Evolutionary conservation across 2,888 invertebrate species (phyloP), one percentile per base, ranked within the genome.

Genomic region (Drosophila algonquin): DNA sequence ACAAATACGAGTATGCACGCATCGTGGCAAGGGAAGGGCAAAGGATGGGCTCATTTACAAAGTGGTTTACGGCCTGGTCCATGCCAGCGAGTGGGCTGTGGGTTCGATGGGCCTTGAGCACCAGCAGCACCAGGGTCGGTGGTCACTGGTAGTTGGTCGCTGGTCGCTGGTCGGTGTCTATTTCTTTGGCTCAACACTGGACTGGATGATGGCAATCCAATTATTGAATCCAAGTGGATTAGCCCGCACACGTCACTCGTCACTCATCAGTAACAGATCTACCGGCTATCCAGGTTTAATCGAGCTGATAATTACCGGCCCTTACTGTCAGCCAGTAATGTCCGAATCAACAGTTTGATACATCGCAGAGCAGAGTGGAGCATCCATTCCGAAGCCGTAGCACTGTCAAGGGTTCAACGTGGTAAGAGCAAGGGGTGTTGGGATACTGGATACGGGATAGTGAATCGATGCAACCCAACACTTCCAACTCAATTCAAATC

Each of bases 131-230:
- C 30, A 8, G 30, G 27, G 27, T 18, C 18, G 18, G 18, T 18
- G 18, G 21, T 21, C 21, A 3, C 3, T 21, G 21, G 21, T 21
- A 3, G 1, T 1, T 21, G 21, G 21, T 21, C 21, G 3, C 21
- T 21, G 21, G 21, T 30, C 30, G 30, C 7, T 27, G 27, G 27
- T 27, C 27, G 32, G 10, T 32, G 89, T 90, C 84, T 89, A 89
- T 89, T 90, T 57, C 40, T 40, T 53, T 64, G 35, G 80, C 83
- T 79, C 67, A 64, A 77, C 75, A 71, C 70, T 75, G 54, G 54
- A 71, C 70, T 75, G 54, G 54, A 72, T 80, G 81, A 77, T 82
- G 83, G 73, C 71, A 77, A 73, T 72, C 54, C 58, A 55, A 73
- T 63, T 73, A 73, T 79, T 79, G 73, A 79, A 87, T 80, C 63